These are phyloP conservation scores for Andinoacara biseriatus DNA, from an alignment of 2,113 vertebrate species.

Conservation along the genomic window DNA sequence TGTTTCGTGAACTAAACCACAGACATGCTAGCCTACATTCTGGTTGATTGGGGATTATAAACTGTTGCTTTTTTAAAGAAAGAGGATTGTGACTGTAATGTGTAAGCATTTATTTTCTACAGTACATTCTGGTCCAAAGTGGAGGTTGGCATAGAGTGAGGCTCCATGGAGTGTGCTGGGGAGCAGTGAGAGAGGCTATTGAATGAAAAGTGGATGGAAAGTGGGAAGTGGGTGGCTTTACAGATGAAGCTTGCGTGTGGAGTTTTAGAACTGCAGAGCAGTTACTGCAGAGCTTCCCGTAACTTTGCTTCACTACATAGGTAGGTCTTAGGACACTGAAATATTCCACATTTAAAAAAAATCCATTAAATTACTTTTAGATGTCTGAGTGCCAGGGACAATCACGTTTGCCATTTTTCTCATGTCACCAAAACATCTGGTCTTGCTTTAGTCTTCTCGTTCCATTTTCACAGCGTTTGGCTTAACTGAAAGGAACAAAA, in stretches of 20 bases:
- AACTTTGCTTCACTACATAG: constrained; percentile 8
- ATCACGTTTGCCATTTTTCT: constrained; percentile 44
- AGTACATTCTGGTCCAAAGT: constrained; percentile 20
- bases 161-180: constrained; percentile 17
- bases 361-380: constrained; percentile 18
- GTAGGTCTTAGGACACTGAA: constrained; percentile 4
- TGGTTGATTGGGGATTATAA: constrained; percentile 40
- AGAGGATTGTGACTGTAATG: not conserved
- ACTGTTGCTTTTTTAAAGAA: not conserved
- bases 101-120: constrained; percentile 21
- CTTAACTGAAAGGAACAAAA: constrained; percentile 7
- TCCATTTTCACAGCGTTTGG: constrained; percentile 39
- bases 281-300: constrained; percentile 46
- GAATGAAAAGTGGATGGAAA: constrained; percentile 56
- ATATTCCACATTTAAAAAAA: not conserved
- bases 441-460: constrained; percentile 38
- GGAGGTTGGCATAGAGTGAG: constrained; percentile 39
- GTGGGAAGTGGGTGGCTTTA: constrained; percentile 58
- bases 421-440: constrained; percentile 51
- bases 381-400: constrained; percentile 8
- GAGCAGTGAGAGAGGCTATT: constrained; percentile 36
- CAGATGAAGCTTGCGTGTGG: constrained; percentile 21
- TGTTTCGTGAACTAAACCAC: not conserved
- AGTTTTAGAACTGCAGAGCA: constrained; percentile 33
- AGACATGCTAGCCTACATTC: not conserved